These are phyloP conservation scores for Prolemur simus DNA, from an alignment of 2,113 vertebrate species.

Conservation along the genomic window DNA sequence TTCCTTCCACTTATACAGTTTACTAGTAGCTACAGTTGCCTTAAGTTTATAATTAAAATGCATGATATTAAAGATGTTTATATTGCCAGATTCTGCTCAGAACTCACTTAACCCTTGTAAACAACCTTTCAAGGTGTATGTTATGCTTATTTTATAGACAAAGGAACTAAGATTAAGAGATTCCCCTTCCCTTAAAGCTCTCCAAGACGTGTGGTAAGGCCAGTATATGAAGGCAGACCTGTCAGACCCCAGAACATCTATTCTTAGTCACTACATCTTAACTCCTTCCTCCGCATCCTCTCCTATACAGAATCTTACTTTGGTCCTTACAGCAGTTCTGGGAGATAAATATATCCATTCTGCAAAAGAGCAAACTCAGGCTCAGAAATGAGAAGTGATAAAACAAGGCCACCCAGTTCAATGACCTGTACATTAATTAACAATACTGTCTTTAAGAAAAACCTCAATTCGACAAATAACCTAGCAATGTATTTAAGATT, in stretches of 20 bases:
- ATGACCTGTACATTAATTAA: background rate
- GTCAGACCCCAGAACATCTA: background rate
- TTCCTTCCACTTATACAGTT: background rate
- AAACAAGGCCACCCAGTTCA: conserved; percentile 3
- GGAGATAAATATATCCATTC: conserved; percentile 36
- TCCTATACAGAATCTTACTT: background rate
- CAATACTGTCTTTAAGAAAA: background rate
- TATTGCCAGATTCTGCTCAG: background rate
- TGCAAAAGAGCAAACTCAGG: background rate
- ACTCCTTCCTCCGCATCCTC: background rate
- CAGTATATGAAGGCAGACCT: background rate
- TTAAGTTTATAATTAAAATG: conserved; percentile 22
- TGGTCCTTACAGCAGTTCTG: background rate
- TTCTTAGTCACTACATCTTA: background rate
- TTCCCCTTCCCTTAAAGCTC: background rate
- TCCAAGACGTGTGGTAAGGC: background rate
- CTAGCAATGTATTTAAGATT: background rate
- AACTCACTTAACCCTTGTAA: background rate
- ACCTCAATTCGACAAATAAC: conserved; percentile 25
- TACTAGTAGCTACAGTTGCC: background rate
- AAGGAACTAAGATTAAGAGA: conserved; percentile 1
- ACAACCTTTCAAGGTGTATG: background rate
- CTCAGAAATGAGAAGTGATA: conserved; percentile 17
- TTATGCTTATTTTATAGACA: background rate
- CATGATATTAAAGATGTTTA: background rate